phyloP scores from a whole-genome alignment of 2,888 invertebrate species.

The Polydrusus pterygomalis region DNA sequence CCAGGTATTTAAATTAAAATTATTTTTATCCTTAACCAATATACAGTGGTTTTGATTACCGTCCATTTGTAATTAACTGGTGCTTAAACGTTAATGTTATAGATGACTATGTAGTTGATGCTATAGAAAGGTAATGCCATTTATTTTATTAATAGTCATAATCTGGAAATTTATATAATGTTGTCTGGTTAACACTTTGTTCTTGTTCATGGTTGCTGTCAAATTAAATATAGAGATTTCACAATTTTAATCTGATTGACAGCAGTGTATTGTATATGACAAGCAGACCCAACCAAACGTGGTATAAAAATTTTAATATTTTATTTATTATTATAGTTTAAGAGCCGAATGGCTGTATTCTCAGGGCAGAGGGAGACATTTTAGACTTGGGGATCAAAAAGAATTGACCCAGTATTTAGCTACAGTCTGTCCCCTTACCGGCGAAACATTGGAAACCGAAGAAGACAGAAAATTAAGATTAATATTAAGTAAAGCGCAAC shows the following conservation, averaged over 20 bases:
- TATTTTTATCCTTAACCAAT: slow-evolving; percentile 43
- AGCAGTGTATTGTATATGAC: too few relatives aligned
- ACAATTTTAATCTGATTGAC: too few relatives aligned
- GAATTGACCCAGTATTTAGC: slow-evolving; percentile 88
- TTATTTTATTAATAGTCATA: too few relatives aligned
- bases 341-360: slow-evolving; percentile 97
- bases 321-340: slow-evolving; percentile 75
- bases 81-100: slow-evolving; percentile 90
- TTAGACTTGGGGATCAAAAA: slow-evolving; percentile 88
- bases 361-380: slow-evolving; percentile 93
- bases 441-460: slow-evolving; percentile 86
- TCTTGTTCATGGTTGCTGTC: too few relatives aligned
- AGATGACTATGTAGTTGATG: slow-evolving; percentile 91
- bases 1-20: background rate
- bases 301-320: too few relatives aligned
- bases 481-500: slow-evolving; percentile 92
- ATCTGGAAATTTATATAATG: too few relatives aligned
- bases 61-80: slow-evolving; percentile 96
- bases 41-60: slow-evolving; percentile 89
- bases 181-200: too few relatives aligned
- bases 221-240: background rate
- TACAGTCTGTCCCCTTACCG: slow-evolving; percentile 89
- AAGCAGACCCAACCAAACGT: too few relatives aligned
- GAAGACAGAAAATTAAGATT: slow-evolving; percentile 90
- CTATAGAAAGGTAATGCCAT: slow-evolving; percentile 86